Percentiles rank a stretch among this genome's conserved stretches.
These are phyloP conservation scores for Neelides folsomi DNA, from an alignment of 2,888 invertebrate species.

Conservation along the genomic window DNA sequence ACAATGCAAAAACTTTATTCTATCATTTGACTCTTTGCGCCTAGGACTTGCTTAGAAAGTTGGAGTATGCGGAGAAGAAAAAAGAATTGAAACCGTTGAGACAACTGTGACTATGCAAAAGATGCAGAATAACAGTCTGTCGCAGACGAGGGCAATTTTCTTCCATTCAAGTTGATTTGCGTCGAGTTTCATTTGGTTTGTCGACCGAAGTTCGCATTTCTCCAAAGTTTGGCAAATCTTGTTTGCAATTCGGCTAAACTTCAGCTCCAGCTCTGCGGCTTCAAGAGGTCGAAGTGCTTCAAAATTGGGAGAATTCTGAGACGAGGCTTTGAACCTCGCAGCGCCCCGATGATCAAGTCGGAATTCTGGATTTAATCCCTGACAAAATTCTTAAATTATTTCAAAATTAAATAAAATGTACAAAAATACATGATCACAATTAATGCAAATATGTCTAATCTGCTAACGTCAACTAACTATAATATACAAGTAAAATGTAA, in stretches of 20 bases:
- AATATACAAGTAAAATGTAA: too few relatives aligned
- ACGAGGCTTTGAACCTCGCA: conserved; percentile 36
- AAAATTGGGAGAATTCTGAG: conserved; percentile 39
- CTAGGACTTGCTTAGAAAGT: not conserved
- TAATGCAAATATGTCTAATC: too few relatives aligned
- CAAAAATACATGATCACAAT: too few relatives aligned
- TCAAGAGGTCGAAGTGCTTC: not conserved
- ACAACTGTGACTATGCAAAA: conserved; percentile 63
- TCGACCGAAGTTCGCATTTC: conserved; percentile 60
- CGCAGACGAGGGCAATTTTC: conserved; percentile 66
- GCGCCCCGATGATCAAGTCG: conserved; percentile 47
- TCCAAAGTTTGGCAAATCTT: conserved; percentile 63
- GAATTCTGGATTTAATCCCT: conserved; percentile 48
- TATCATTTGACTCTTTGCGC: not conserved
- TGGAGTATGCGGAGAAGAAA: conserved; percentile 50
- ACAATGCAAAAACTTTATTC: not conserved
- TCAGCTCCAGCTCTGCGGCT: conserved; percentile 46
- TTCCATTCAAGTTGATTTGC: conserved; percentile 74
- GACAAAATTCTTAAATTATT: conserved; percentile 6
- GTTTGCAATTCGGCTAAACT: conserved; percentile 53
- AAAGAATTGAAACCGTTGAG: conserved; percentile 65
- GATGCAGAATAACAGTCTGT: conserved; percentile 59
- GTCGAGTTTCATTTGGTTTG: conserved; percentile 64
- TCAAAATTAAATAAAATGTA: too few relatives aligned
- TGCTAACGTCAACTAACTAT: too few relatives aligned